phyloP scores from a whole-genome alignment of 2,888 invertebrate species.

The Xestia c-nigrum region DNA sequence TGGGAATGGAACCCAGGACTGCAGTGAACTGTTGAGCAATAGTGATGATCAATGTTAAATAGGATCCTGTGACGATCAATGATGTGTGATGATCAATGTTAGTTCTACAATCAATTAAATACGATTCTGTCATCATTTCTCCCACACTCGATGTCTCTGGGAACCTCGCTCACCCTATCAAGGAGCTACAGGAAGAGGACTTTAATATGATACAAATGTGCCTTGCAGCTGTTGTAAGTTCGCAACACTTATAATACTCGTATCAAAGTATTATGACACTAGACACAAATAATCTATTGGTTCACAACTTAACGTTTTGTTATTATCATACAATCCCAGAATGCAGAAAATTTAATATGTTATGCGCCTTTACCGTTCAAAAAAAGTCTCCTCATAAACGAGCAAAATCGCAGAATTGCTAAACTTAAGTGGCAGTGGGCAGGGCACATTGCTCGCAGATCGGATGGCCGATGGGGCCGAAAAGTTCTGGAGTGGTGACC shows the following conservation, averaged over 20 bases:
- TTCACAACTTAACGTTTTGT: neutral
- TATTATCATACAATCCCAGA: too few species aligned
- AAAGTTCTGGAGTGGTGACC: too few species aligned
- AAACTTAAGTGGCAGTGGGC: too few species aligned
- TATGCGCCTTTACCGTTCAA: too few species aligned
- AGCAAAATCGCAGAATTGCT: too few species aligned
- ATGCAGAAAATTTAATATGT: too few species aligned
- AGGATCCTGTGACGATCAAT: too few species aligned
- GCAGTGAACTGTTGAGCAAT: neutral
- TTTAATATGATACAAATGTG: slow-evolving; percentile 12
- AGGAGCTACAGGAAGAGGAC: neutral
- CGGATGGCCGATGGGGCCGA: too few species aligned
- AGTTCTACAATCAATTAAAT: neutral
- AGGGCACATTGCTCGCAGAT: too few species aligned
- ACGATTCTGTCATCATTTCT: neutral
- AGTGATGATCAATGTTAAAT: neutral
- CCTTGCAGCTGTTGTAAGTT: slow-evolving; percentile 35
- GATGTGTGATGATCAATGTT: neutral
- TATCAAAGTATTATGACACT: neutral
- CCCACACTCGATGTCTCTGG: neutral
- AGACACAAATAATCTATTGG: neutral
- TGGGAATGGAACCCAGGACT: neutral
- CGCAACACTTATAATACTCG: neutral
- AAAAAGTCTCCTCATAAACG: too few species aligned
- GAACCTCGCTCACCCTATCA: neutral